These are phyloP conservation scores for Protobothrops mucrosquamatus DNA, from an alignment of 2,113 vertebrate species.

Conservation along the genomic window DNA sequence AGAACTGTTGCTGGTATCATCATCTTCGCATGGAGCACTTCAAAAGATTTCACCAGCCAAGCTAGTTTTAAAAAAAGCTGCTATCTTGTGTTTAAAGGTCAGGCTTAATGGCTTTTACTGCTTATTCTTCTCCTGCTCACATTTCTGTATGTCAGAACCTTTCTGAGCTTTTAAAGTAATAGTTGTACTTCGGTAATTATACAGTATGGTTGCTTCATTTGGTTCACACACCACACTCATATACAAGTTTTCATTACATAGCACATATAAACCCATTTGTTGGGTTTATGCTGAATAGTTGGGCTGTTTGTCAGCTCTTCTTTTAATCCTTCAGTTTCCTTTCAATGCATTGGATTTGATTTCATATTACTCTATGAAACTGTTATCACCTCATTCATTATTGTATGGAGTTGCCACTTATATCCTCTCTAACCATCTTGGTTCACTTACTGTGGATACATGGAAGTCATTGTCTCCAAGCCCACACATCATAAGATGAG, in stretches of 20 bases:
- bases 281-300: no score
- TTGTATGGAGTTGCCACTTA: no score
- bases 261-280: background rate
- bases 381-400: background rate
- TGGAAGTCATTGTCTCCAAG: background rate
- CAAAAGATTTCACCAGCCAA: slow-evolving; percentile 10
- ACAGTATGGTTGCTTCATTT: background rate
- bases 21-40: background rate
- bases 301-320: background rate
- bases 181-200: background rate
- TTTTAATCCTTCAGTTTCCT: background rate
- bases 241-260: background rate
- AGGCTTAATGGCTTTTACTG: background rate
- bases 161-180: background rate
- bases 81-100: slow-evolving; percentile 4
- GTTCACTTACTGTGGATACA: background rate
- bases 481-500: background rate
- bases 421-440: background rate
- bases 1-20: slow-evolving; percentile 11
- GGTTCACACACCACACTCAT: background rate
- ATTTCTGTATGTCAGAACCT: background rate
- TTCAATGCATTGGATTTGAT: background rate
- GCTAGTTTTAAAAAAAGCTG: slow-evolving; percentile 17
- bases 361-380: background rate
- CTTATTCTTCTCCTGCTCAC: background rate